A percentile compares a stretch with the other conserved stretches of the same genome.
Evolutionary conservation across 2,113 vertebrate species (phyloP).

Genomic region (Meriones unguiculatus): DNA sequence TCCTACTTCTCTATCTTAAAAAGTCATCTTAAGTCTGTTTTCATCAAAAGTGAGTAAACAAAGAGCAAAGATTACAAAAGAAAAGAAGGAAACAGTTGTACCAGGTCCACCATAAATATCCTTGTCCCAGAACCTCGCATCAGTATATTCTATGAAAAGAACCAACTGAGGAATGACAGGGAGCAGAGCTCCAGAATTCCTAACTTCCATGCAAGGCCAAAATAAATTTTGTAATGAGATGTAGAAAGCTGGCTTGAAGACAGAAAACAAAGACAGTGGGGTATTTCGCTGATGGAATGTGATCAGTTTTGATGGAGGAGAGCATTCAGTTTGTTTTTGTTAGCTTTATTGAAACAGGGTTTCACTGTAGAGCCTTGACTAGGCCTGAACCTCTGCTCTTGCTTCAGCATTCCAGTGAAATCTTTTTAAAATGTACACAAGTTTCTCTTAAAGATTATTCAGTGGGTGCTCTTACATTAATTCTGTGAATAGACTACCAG

Average conservation of each 20-base stretch:
- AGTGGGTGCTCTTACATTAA: background rate
- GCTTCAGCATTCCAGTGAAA: background rate
- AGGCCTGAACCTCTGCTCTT: background rate
- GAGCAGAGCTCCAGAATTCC: background rate
- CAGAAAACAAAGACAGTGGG: background rate
- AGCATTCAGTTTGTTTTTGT: background rate
- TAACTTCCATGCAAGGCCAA: background rate
- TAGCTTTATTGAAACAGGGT: background rate
- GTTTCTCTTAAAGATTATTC: background rate
- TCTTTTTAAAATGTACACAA: background rate
- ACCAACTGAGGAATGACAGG: background rate
- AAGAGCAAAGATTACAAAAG: background rate
- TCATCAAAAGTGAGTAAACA: background rate
- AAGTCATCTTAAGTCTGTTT: background rate
- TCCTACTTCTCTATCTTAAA: background rate
- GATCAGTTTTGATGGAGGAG: background rate
- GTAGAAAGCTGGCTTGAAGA: slow-evolving; percentile 2
- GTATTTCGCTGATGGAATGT: slow-evolving; percentile 27
- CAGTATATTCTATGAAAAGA: slow-evolving; percentile 15
- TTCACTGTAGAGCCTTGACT: background rate
- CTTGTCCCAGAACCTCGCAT: background rate
- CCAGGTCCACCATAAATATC: background rate
- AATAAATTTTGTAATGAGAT: background rate
- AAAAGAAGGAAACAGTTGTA: background rate
- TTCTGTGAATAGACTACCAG: background rate